Evolutionary conservation across 2,113 vertebrate genomes (phyloP).

Genomic region (Ciconia stormi): DNA sequence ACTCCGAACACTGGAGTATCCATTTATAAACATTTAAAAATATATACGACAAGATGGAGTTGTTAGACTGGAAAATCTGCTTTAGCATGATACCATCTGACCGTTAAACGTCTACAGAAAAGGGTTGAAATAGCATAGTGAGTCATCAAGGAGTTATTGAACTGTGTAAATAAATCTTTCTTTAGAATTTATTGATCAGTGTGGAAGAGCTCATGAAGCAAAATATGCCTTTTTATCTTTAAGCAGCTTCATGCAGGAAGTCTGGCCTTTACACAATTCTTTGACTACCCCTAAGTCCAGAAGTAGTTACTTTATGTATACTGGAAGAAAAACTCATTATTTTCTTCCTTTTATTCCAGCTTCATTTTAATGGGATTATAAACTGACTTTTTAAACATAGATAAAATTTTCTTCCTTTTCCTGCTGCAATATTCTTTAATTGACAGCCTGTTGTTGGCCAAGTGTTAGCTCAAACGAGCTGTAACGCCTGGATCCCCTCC

Average conservation of each 20-base stretch:
- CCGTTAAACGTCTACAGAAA: not conserved
- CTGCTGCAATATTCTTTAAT: not conserved
- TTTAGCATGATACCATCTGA: not conserved
- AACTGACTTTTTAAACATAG: not conserved
- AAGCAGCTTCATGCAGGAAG: not conserved
- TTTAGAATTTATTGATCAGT: constrained; percentile 34
- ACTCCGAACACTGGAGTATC: not conserved
- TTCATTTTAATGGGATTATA: not conserved
- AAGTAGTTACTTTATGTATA: not conserved
- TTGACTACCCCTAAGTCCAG: not conserved
- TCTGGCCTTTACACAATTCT: not conserved
- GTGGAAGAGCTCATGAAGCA: not conserved
- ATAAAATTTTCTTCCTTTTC: not conserved
- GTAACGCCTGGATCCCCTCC: not conserved
- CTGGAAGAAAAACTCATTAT: not conserved
- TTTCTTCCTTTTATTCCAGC: not conserved
- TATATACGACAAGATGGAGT: not conserved
- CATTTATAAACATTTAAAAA: constrained; percentile 26
- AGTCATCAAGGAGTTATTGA: constrained; percentile 9
- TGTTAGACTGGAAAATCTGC: constrained; percentile 41
- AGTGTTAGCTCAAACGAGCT: not conserved
- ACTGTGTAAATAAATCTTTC: not conserved
- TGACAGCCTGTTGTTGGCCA: not conserved
- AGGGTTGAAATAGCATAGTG: not conserved
- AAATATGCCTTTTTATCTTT: not conserved